Base-by-base conservation (phyloP, 1,140 invertebrate genomes). In the Bombus impatiens region DNA sequence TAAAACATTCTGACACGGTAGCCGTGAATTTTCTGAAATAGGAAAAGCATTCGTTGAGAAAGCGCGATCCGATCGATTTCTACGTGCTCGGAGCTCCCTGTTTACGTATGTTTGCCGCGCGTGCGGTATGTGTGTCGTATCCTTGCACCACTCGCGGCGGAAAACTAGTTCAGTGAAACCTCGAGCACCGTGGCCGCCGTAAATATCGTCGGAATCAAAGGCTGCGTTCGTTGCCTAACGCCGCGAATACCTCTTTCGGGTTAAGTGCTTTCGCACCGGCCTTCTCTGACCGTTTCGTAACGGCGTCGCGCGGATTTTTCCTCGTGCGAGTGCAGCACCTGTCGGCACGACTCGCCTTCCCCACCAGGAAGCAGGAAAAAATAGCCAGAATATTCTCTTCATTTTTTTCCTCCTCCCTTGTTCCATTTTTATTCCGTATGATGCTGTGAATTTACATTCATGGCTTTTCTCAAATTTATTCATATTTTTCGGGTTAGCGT, bases 101-200 rank as follows among this genome's bases (percentile, higher is more conserved):
- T 78, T 86, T 84, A 84, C 84, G 86, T 78, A 57, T 37, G 86
- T 78, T 88, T 65, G 71, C 75, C 47, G 78, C 62, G 76, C 70
- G 70, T 47, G 32, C n/a, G 78, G 86, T 85, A 90, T 87, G 86
- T 90, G 86, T 88, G 88, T 76, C 88, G 83, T 86, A 91, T 91
- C 90, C 90, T 91, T 91, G 90, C 89, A 86, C 84, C 84, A 88
- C 86, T 89, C 86, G 75, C 84, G 59, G 57, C 62, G 86, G 82
- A 65, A 88, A 91, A 91, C 90, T 91, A 91, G 90, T 91, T 91
- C 90, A 89, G 82, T 86, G 84, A 87, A 91, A 89, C 88, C 90
- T 91, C 90, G 86, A 78, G 84, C 35, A 57, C 78, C 28, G 65
- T 68, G 44, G 68, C 67, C 82, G 86, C 82, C 76, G 88, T 87